These are phyloP conservation scores for Anoplolepis gracilipes DNA, from an alignment of 1,140 invertebrate genomes.

Conservation along the genomic window DNA sequence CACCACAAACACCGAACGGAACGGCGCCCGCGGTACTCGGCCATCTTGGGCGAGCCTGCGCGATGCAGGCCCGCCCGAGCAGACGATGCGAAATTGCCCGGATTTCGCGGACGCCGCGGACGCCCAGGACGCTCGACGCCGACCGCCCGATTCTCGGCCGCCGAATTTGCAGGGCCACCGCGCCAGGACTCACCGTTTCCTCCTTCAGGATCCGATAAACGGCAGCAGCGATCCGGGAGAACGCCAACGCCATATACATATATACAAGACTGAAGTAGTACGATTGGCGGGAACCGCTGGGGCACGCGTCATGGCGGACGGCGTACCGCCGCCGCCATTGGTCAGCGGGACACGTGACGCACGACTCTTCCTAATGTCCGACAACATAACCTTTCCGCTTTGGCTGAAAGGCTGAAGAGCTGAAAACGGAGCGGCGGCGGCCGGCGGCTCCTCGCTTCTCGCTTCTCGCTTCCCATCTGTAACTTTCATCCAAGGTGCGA, in stretches of 20 bases:
- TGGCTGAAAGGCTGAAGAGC: too few relatives aligned
- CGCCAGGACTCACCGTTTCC: constrained; percentile 73
- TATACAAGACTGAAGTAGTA: constrained; percentile 79
- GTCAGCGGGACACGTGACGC: constrained; percentile 74
- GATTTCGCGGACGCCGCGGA: constrained; percentile 66
- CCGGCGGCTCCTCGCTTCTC: too few relatives aligned
- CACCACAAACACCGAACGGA: constrained; percentile 69
- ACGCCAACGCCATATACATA: constrained; percentile 80
- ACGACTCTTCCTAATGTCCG: constrained; percentile 40
- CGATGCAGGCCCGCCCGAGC: constrained; percentile 82
- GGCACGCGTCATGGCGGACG: constrained; percentile 78
- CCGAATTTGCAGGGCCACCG: constrained; percentile 25
- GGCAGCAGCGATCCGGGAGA: constrained; percentile 69
- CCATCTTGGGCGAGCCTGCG: constrained; percentile 87
- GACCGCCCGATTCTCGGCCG: constrained; percentile 37
- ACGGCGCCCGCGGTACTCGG: constrained; percentile 72
- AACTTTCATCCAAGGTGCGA: too few relatives aligned
- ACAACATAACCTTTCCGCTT: constrained; percentile 16
- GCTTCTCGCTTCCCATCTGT: too few relatives aligned
- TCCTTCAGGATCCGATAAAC: constrained; percentile 64
- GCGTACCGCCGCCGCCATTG: constrained; percentile 66
- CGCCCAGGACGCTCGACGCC: constrained; percentile 51
- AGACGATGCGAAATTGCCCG: constrained; percentile 83
- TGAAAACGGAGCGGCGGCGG: too few relatives aligned
- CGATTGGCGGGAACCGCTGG: constrained; percentile 71